These are phyloP conservation scores for Merodon equestris DNA, from an alignment of 2,888 invertebrate genomes.

Conservation along the genomic window DNA sequence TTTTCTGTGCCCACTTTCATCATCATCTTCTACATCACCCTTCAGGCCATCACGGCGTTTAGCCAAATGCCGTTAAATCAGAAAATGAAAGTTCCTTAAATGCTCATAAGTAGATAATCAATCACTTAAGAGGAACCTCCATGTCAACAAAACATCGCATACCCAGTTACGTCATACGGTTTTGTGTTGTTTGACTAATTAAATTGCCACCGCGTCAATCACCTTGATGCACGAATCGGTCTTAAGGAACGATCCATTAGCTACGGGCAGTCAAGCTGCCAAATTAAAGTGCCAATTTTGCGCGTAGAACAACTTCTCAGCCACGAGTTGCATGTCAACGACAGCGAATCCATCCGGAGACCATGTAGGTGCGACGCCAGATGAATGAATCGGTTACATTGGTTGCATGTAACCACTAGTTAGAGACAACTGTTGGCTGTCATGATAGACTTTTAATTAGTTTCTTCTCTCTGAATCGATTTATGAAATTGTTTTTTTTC, in stretches of 20 bases:
- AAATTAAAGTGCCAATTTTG: slow-evolving; percentile 49
- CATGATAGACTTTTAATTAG: slow-evolving; percentile 53
- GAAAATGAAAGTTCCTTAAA: no score
- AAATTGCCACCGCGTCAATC: slow-evolving; percentile 59
- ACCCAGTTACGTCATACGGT: slow-evolving; percentile 5
- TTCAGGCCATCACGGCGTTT: no score
- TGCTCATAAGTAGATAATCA: no score
- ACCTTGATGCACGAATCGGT: slow-evolving; percentile 23
- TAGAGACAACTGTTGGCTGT: slow-evolving; percentile 32
- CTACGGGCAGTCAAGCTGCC: slow-evolving; percentile 41
- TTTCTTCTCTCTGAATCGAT: slow-evolving; percentile 42
- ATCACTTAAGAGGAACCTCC: no score
- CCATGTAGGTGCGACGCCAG: no score
- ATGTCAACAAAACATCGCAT: no score
- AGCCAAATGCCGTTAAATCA: no score
- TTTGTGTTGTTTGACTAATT: slow-evolving; percentile 47
- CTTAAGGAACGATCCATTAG: slow-evolving; percentile 25
- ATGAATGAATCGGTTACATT: background rate
- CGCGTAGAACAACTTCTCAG: slow-evolving; percentile 24
- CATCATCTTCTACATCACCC: no score
- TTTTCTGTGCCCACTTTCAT: no score
- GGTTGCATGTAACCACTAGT: slow-evolving; percentile 41
- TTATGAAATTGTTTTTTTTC: slow-evolving; percentile 29
- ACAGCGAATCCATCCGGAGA: slow-evolving; percentile 4
- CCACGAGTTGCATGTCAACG: slow-evolving; percentile 37